These are phyloP conservation scores for Anarsia innoxiella DNA, from an alignment of 2,888 invertebrate species.

Conservation along the genomic window DNA sequence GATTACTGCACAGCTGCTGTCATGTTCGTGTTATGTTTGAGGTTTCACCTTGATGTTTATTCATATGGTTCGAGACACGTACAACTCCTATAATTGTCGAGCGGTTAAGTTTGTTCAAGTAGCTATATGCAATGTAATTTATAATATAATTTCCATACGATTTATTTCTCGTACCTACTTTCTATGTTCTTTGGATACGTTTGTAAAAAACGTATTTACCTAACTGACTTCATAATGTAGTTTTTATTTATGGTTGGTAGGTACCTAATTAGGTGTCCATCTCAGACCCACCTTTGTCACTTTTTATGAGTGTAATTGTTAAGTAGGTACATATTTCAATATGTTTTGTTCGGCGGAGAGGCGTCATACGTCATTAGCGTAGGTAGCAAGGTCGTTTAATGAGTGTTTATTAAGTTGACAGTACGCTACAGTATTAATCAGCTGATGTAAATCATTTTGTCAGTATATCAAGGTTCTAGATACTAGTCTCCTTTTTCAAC, in stretches of 20 bases:
- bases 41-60: slow-evolving; percentile 68
- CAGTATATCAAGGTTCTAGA: neutral
- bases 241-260: no score
- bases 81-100: slow-evolving; percentile 30
- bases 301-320: no score
- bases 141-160: no score
- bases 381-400: slow-evolving; percentile 29
- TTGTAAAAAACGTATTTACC: no score
- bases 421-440: slow-evolving; percentile 12
- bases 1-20: slow-evolving; percentile 32
- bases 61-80: slow-evolving; percentile 55
- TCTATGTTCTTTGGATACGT: no score
- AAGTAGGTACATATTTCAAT: neutral
- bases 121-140: no score
- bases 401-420: slow-evolving; percentile 12
- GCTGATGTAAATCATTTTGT: slow-evolving; percentile 11
- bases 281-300: no score
- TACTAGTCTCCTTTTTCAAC: no score
- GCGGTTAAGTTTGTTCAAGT: slow-evolving; percentile 22
- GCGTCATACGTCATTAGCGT: slow-evolving; percentile 19
- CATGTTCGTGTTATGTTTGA: slow-evolving; percentile 33
- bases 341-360: slow-evolving; percentile 1
- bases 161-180: no score
- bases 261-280: no score
- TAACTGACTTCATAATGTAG: no score